Evolutionary conservation across 2,888 invertebrate species (phyloP), one percentile per base, ranked within the genome.

Genomic region (Cheilosia vulpina): DNA sequence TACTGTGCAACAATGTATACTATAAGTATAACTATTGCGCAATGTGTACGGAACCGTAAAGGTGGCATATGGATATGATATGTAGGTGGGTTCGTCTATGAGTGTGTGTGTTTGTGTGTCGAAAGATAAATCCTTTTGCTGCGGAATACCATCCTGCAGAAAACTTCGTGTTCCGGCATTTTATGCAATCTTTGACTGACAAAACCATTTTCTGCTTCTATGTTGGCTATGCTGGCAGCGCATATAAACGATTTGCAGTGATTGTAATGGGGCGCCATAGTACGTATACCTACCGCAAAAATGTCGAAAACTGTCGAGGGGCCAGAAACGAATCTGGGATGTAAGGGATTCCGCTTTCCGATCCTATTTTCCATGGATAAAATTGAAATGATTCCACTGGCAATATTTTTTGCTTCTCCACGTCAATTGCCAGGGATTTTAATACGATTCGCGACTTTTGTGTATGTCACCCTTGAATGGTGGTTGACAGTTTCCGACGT

Each of bases 191-290:
- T 72, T 72, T 81, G 81, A 77, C 76, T 76, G 85, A 63, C 81
- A 72, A 76, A 85, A 81, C 81, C 85, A 72, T 81, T 85, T 85
- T 85, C 76, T 62, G 71, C 21, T 79, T 17, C 27, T 9, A 27
- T 43, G 47, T 43, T 24, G 58, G 41, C 43, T 66, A 27, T 41
- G 45, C 27, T 62, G 52, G 71, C 73, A 66, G 76, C 71, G 68
- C 72, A 81, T 85, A 80, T 85, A 80, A 77, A 81, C 71, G 84
- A 79, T 75, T 84, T 65, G 58, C 68, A 52, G 63, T 72, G 79
- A 84, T 76, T 85, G 72, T 80, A 81, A 66, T 41, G 38, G 60
- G 53, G 47, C 27, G 55, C 43, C 31, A 60, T 58, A 45, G 38
- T 60, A 60, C 21, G 58, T 57, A 58, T 60, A 60, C 15, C 65